Evolutionary conservation across 2,888 invertebrate species (phyloP), one percentile per base, ranked within the genome.

Genomic region (Caenorhabditis afra): DNA sequence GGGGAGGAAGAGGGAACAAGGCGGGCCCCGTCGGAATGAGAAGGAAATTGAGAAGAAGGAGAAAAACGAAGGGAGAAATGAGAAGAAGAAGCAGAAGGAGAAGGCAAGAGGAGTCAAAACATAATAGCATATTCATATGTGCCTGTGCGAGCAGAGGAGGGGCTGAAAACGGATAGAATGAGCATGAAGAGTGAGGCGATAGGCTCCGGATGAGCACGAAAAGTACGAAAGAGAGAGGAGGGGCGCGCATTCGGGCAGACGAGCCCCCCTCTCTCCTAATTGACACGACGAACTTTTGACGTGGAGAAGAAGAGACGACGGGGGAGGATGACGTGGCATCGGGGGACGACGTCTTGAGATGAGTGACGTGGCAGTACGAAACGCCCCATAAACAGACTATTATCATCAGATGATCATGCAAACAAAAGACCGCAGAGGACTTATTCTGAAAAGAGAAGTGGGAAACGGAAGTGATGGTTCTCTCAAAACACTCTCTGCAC

Each of bases 91-190:
- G n/a, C 14, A 29, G 37, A 55, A n/a, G 20, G 22, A 50, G 12
- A 39, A 12, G 18, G 22, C 14, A 18, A 3, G 35, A 39, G 47
- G 66, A 50, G 67, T 58, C 57, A 67, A 57, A 37, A 66, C 53
- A 66, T 58, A 67, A 67, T 67, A 58, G 67, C 67, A 67, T 67
- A 67, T 66, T 66, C 58, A 67, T 67, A 67, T 58, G 29, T 18
- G 3, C n/a, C 7, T 16, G 16, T 16, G 18, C 8, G 11, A 41
- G 41, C 11, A 41, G 7, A 11, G 14, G 41, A 41, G 14, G 11
- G 11, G 16, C 18, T 37, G 55, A 23, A 55, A 35, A 53, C 35
- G 18, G n/a, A 16, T 10, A 10, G 20, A 47, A 47, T 10, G 47
- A 47, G 47, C 4, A 18, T 8, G 55, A 10, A 14, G 37, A 10